A percentile compares a stretch with the other conserved stretches of the same genome.
These are phyloP conservation scores for Nerophis lumbriciformis DNA, from an alignment of 2,113 vertebrate genomes.

Conservation along the genomic window DNA sequence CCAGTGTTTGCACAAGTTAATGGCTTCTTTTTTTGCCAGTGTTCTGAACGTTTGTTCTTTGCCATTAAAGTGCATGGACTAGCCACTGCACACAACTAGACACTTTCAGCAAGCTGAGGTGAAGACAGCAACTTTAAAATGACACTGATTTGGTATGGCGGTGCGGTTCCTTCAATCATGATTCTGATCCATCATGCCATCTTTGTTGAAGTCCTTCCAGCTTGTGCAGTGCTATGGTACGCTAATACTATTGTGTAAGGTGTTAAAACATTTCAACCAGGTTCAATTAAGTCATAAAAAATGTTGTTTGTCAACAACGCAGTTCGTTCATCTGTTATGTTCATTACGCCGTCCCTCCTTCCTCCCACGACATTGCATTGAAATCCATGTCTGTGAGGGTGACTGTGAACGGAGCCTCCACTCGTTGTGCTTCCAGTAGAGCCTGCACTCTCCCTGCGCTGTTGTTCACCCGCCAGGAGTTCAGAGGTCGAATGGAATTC, in stretches of 20 bases:
- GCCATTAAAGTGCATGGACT: neutral
- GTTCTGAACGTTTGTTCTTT: neutral
- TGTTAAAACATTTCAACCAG: neutral
- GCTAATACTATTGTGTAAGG: slow-evolving; percentile 31
- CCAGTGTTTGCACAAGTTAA: too few species aligned
- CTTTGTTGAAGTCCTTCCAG: neutral
- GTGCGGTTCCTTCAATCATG: neutral
- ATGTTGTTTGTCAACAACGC: slow-evolving; percentile 9
- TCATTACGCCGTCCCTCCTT: slow-evolving; percentile 26
- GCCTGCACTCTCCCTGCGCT: slow-evolving; percentile 3
- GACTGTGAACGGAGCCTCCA: slow-evolving; percentile 70
- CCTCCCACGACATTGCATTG: slow-evolving; percentile 54
- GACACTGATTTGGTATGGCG: neutral
- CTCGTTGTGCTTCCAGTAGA: slow-evolving; percentile 21
- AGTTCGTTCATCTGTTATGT: slow-evolving; percentile 16
- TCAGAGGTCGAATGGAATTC: slow-evolving; percentile 73
- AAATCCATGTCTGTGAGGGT: slow-evolving; percentile 72
- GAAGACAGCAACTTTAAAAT: neutral
- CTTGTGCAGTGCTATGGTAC: neutral
- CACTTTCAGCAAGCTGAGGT: neutral
- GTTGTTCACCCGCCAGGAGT: slow-evolving; percentile 73
- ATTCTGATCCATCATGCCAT: neutral
- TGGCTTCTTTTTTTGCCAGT: too few species aligned
- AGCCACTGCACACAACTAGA: neutral
- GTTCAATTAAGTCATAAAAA: slow-evolving; percentile 14